These are phyloP conservation scores for Metaphire vulgaris DNA, from an alignment of 1,140 invertebrate species.

Conservation along the genomic window DNA sequence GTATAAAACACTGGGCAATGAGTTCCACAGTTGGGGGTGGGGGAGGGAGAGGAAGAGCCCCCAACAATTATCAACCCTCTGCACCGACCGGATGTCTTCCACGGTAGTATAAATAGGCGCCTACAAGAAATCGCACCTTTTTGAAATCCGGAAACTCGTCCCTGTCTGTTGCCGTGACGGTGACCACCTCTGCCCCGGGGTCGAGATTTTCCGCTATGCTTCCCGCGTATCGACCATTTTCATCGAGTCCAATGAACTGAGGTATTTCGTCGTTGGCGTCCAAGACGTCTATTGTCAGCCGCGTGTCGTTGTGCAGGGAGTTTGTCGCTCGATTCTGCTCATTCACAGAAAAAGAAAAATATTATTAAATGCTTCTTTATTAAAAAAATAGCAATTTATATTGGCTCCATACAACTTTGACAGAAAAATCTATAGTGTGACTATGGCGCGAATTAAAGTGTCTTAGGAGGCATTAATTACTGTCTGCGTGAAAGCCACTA, in stretches of 20 bases:
- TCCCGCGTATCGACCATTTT: constrained; percentile 89
- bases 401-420: background rate
- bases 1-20: too few relatives aligned
- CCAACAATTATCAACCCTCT: too few relatives aligned
- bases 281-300: constrained; percentile 66
- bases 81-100: too few relatives aligned
- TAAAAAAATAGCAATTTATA: background rate
- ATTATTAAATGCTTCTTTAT: background rate
- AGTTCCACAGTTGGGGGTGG: too few relatives aligned
- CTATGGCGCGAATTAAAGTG: background rate
- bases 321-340: constrained; percentile 2
- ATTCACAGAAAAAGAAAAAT: too few relatives aligned
- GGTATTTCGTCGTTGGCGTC: constrained; percentile 96
- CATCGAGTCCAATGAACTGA: too few relatives aligned
- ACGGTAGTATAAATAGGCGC: too few relatives aligned
- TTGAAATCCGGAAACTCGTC: constrained; percentile 59
- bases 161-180: constrained; percentile 91
- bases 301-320: constrained; percentile 13
- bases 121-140: too few relatives aligned
- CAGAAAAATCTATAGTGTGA: background rate
- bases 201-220: constrained; percentile 66
- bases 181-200: constrained; percentile 82
- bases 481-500: too few relatives aligned
- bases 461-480: background rate
- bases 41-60: too few relatives aligned